phyloP scores from a whole-genome alignment of 2,888 invertebrate species.

The Blomia tropicalis region DNA sequence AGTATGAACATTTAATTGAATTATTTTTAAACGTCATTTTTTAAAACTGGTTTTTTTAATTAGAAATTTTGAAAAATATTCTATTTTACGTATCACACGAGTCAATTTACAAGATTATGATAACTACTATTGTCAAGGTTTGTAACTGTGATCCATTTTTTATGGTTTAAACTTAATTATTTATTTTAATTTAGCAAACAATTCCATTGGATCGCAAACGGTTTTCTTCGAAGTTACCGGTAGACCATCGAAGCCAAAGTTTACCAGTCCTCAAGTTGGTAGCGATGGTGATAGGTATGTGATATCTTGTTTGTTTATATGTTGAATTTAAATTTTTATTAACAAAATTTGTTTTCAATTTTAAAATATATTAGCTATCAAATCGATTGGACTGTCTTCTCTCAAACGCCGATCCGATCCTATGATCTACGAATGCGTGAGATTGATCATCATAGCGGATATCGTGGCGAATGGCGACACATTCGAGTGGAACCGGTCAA shows the following conservation, averaged over 20 bases:
- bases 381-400: neutral
- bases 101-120: neutral
- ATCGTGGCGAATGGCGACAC: neutral
- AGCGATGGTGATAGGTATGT: constrained; percentile 4
- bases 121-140: constrained; percentile 13
- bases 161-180: neutral
- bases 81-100: neutral
- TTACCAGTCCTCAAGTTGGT: neutral
- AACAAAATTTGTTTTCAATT: neutral
- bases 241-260: constrained; percentile 12
- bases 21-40: neutral
- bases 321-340: neutral
- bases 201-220: neutral
- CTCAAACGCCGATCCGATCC: constrained; percentile 9
- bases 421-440: neutral
- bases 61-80: neutral
- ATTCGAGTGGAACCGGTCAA: neutral
- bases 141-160: neutral
- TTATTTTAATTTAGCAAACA: neutral
- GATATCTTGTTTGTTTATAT: neutral
- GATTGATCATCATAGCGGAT: neutral
- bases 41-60: neutral
- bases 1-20: neutral
- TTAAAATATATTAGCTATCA: neutral
- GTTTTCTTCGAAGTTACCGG: constrained; percentile 13